A percentile compares a stretch with the other conserved stretches of the same genome.
Conservation (phyloP, 2,888 invertebrate species). For the Parnassius apollo region DNA sequence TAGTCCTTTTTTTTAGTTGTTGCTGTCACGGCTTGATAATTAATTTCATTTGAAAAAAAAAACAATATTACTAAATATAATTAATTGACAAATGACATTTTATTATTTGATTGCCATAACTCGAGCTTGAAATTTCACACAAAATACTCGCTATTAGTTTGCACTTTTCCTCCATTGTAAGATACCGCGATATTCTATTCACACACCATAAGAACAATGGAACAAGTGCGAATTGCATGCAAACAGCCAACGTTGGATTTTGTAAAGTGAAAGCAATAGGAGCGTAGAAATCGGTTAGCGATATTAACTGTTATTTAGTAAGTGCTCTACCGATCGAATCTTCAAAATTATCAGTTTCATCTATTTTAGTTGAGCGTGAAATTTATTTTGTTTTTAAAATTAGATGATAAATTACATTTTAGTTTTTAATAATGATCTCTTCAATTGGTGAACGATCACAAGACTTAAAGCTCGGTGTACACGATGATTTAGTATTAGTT, state of each 20-base stretch:
- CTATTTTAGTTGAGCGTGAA: constrained; percentile 12
- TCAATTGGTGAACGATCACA: too few species aligned
- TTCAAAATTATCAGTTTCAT: constrained; percentile 10
- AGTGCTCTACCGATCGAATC: constrained; percentile 29
- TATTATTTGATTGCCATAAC: constrained; percentile 13
- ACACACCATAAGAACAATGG: constrained; percentile 54
- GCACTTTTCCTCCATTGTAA: constrained; percentile 30
- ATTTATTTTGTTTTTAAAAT: constrained; percentile 8
- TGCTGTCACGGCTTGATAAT: too few species aligned
- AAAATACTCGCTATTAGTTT: constrained; percentile 12
- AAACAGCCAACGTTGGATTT: constrained; percentile 45
- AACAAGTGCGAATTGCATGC: constrained; percentile 54
- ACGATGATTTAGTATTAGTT: too few species aligned
- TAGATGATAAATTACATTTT: neutral
- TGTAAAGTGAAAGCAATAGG: constrained; percentile 66
- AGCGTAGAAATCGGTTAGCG: constrained; percentile 59
- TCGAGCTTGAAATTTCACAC: constrained; percentile 7
- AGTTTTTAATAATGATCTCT: neutral
- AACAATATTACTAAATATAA: neutral
- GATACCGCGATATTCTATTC: constrained; percentile 34
- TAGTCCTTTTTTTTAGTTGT: too few species aligned
- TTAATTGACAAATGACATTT: constrained; percentile 11
- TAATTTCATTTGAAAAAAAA: too few species aligned
- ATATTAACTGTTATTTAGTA: constrained; percentile 38
- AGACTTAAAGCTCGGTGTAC: too few species aligned